phyloP scores from a whole-genome alignment of 2,888 invertebrate genomes.

The Hololepta plana region DNA sequence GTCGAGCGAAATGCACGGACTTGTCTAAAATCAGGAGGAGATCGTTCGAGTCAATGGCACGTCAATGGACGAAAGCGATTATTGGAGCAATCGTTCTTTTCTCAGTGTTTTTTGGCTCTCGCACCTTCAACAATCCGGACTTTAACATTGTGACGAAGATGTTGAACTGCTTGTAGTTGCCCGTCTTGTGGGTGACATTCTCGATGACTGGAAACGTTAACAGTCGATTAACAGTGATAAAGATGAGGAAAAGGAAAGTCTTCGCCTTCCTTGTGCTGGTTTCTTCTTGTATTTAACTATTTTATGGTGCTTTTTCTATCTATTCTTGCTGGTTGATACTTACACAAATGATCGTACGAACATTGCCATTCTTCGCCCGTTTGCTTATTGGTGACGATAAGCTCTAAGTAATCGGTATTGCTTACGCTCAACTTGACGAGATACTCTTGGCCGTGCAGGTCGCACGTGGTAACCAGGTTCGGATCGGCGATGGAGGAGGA shows the following conservation, averaged over 20 bases:
- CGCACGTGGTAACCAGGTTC: conserved; percentile 28
- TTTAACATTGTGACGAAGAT: conserved; percentile 35
- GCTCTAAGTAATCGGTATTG: conserved; percentile 26
- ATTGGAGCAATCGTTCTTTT: too few species aligned
- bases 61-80: too few species aligned
- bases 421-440: conserved; percentile 28
- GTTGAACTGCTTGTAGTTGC: conserved; percentile 35
- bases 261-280: too few species aligned
- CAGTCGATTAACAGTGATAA: too few species aligned
- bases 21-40: too few species aligned
- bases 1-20: too few species aligned
- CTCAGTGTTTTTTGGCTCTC: too few species aligned
- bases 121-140: conserved; percentile 33
- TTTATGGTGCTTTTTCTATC: too few species aligned
- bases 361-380: conserved; percentile 36
- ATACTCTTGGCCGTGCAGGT: conserved; percentile 29
- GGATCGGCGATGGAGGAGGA: conserved; percentile 25
- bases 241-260: too few species aligned
- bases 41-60: too few species aligned
- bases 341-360: conserved; percentile 31
- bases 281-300: too few species aligned
- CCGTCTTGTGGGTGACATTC: conserved; percentile 34
- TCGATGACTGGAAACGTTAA: conserved; percentile 33
- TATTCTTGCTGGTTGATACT: too few species aligned
- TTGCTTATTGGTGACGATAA: conserved; percentile 31